These are phyloP conservation scores for Brachycybe producta DNA, from an alignment of 2,888 invertebrate species.

Conservation along the genomic window DNA sequence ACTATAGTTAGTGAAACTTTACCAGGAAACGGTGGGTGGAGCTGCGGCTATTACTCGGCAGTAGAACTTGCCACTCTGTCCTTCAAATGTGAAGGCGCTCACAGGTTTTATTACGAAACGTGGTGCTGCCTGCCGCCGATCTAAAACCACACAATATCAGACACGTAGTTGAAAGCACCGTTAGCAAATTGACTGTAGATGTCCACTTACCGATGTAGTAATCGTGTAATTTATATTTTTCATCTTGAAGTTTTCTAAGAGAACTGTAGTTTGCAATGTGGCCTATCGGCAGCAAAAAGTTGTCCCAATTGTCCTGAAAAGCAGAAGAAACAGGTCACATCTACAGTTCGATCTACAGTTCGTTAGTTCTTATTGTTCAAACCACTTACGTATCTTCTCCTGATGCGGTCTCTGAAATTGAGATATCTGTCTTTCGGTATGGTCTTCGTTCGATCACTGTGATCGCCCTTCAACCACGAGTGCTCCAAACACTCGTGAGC, in stretches of 20 bases:
- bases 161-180: not conserved
- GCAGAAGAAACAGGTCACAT: slow-evolving; percentile 20
- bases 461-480: slow-evolving; percentile 85
- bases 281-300: slow-evolving; percentile 86
- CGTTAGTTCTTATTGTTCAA: not conserved
- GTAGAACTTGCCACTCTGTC: slow-evolving; percentile 92
- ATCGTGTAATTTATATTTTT: slow-evolving; percentile 93
- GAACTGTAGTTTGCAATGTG: slow-evolving; percentile 94
- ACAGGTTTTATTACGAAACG: slow-evolving; percentile 94
- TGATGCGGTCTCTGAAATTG: slow-evolving; percentile 72
- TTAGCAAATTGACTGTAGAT: not conserved
- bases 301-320: slow-evolving; percentile 46
- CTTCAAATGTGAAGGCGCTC: slow-evolving; percentile 91
- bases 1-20: too few species aligned
- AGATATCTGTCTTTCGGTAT: slow-evolving; percentile 77
- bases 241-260: slow-evolving; percentile 82
- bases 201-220: slow-evolving; percentile 75
- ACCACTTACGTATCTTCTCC: slow-evolving; percentile 45
- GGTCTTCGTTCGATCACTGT: slow-evolving; percentile 53
- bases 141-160: slow-evolving; percentile 37
- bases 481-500: slow-evolving; percentile 94
- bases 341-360: slow-evolving; percentile 17
- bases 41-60: slow-evolving; percentile 92
- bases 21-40: slow-evolving; percentile 88
- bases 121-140: slow-evolving; percentile 93